Evolutionary conservation across 37 sponge, comb jelly and placozoan species (phyloP).

Genomic region (Tethya wilhelma): DNA sequence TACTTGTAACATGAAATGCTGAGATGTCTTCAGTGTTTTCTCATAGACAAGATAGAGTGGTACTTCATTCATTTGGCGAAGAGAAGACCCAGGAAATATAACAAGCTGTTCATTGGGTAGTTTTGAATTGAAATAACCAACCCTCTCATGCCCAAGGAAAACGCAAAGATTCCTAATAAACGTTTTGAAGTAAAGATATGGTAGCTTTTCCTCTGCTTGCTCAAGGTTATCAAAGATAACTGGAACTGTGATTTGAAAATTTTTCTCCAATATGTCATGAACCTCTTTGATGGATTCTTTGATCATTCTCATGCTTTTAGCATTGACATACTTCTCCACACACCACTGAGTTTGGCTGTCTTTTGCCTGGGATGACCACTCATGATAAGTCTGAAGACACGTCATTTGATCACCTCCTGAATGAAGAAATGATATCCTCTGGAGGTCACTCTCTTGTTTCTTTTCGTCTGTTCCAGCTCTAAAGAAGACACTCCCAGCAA

Average conservation of each 20-base stretch:
- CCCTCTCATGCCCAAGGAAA: constrained; percentile 58
- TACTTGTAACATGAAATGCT: constrained; percentile 65
- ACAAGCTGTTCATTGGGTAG: constrained; percentile 23
- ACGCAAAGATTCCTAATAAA: constrained; percentile 56
- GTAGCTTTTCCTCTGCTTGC: constrained; percentile 31
- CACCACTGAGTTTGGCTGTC: constrained; percentile 67
- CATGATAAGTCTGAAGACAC: constrained; percentile 33
- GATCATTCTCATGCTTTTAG: constrained; percentile 67
- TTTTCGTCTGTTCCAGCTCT: constrained; percentile 61
- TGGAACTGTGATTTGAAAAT: neutral
- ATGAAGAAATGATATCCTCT: constrained; percentile 58
- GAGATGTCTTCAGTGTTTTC: constrained; percentile 70
- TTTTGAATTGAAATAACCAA: constrained; percentile 55
- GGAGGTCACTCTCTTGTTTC: constrained; percentile 63
- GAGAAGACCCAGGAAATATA: constrained; percentile 59
- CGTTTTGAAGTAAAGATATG: constrained; percentile 51
- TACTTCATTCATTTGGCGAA: constrained; percentile 18
- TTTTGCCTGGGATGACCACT: constrained; percentile 38
- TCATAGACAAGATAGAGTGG: constrained; percentile 66
- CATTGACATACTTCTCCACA: constrained; percentile 71
- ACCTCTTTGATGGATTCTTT: constrained; percentile 63
- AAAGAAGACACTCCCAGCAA: constrained; percentile 68
- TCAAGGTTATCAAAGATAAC: neutral
- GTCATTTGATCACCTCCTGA: constrained; percentile 67
- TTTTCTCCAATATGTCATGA: constrained; percentile 18